Percentiles rank a stretch among this genome's conserved stretches.
Conservation (phyloP, 2,888 invertebrate species). For the Drosophila trichaetosa region DNA sequence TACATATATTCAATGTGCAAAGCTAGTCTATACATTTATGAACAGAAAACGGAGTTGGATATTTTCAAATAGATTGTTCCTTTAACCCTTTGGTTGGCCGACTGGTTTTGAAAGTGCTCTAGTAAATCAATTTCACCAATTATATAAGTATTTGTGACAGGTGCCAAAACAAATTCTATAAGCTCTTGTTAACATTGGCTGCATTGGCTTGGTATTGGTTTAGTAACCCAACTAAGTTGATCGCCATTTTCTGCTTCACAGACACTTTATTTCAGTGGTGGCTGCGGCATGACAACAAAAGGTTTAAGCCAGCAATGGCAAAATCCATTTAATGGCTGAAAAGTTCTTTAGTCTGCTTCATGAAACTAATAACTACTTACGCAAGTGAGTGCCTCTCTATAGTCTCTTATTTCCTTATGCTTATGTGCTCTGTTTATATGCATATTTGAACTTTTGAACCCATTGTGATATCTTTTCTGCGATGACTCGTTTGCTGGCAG, state of each 20-base stretch:
- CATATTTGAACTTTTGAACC: constrained; percentile 52
- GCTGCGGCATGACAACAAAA: constrained; percentile 4
- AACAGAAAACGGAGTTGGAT: not conserved
- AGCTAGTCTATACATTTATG: not conserved
- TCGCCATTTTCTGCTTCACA: constrained; percentile 18
- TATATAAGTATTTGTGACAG: constrained; percentile 62
- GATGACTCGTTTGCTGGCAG: constrained; percentile 13
- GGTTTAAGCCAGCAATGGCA: constrained; percentile 1
- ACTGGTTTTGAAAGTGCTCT: constrained; percentile 8
- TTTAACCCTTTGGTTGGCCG: not conserved
- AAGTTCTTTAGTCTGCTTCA: not conserved
- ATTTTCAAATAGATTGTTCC: not conserved
- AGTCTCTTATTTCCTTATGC: constrained; percentile 26
- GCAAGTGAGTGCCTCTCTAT: constrained; percentile 24
- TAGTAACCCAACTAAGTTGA: constrained; percentile 5
- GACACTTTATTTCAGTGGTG: constrained; percentile 8
- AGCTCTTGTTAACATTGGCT: constrained; percentile 14
- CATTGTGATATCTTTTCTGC: constrained; percentile 11
- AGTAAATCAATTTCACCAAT: constrained; percentile 32
- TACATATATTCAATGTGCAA: not conserved
- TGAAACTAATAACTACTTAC: constrained; percentile 23
- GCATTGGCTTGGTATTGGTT: not conserved
- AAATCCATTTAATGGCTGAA: constrained; percentile 12
- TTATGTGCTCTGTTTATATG: constrained; percentile 14
- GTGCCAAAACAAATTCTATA: constrained; percentile 49